Percentiles rank a stretch among this genome's conserved stretches.
Evolutionary conservation across 1,140 invertebrate genomes (phyloP).

Genomic region (Cecropterus lyciades): DNA sequence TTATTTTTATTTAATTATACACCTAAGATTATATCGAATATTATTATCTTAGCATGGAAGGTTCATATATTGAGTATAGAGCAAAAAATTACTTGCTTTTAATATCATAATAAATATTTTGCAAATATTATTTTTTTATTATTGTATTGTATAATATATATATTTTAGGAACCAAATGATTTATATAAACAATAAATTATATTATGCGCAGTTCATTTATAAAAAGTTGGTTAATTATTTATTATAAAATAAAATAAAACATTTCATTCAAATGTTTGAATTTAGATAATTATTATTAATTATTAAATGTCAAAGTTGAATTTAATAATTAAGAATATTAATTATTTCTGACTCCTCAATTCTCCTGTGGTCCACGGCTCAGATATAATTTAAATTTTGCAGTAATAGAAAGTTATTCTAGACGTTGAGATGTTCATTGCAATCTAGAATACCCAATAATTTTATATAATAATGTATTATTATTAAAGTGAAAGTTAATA

Average conservation of each 20-base stretch:
- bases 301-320: no score
- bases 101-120: conserved; percentile 40
- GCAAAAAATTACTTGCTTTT: conserved; percentile 31
- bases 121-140: conserved; percentile 34
- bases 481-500: no score
- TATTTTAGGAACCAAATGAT: conserved; percentile 48
- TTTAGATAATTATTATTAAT: no score
- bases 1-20: conserved; percentile 37
- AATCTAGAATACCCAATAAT: no score
- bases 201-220: conserved; percentile 38
- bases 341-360: no score
- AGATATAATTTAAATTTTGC: no score
- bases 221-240: conserved; percentile 9
- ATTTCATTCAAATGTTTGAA: not conserved
- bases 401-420: no score
- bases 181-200: conserved; percentile 37
- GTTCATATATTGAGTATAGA: conserved; percentile 42
- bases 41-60: conserved; percentile 72
- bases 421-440: no score
- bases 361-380: no score
- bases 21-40: conserved; percentile 45
- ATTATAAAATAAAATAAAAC: not conserved
- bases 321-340: no score
- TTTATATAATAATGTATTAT: no score
- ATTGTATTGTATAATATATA: conserved; percentile 42